Base-by-base conservation (phyloP, 2,888 invertebrate species). In the Drosophila helvetica region DNA sequence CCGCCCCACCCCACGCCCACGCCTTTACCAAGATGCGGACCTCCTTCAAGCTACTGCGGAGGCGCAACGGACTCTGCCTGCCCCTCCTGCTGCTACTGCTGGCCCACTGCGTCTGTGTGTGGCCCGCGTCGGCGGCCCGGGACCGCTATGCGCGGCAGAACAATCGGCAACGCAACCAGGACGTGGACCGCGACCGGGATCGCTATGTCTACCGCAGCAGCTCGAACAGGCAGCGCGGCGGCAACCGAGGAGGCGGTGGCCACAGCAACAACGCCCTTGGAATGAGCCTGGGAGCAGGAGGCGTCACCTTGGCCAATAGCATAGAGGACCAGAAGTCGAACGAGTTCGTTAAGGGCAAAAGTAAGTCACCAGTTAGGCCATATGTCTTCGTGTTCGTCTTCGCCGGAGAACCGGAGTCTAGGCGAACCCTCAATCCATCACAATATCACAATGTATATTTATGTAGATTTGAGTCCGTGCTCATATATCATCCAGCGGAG, bases 321-420 rank as follows among this genome's bases (percentile, higher is more conserved):
- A 74, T 60, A 18, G 86, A 82, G 38, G 83, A 59, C 50, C 66
- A 83, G 75, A 90, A 90, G 74, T 90, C 90, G 53, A 95, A 95
- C 82, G 95, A 95, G 91, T 95, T 95, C 91, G 95, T 95, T 91
- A 95, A 95, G 92, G 95, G 95, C 92, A 96, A 95, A 93, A 95
- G 95, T 95, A 94, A 95, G 95, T 94, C 60, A 38, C 12, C 18
- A n/a, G n/a, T n/a, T n/a, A n/a, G 30, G 3, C 15, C 15, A 55
- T 45, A 4, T 25, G 25, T 54, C 1, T 42, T 46, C 51, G 51
- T 45, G 12, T 42, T 12, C 8, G 27, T 51, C 25, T 51, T 15
- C 10, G 12, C 50, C 68, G 56, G 66, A 22, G 4, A 22, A 22
- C 22, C 22, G 5, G 54, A n/a, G 75, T 66, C 66, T 75, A 75